Evolutionary conservation across 1,140 invertebrate species (phyloP).

Genomic region (Eupeodes corollae): DNA sequence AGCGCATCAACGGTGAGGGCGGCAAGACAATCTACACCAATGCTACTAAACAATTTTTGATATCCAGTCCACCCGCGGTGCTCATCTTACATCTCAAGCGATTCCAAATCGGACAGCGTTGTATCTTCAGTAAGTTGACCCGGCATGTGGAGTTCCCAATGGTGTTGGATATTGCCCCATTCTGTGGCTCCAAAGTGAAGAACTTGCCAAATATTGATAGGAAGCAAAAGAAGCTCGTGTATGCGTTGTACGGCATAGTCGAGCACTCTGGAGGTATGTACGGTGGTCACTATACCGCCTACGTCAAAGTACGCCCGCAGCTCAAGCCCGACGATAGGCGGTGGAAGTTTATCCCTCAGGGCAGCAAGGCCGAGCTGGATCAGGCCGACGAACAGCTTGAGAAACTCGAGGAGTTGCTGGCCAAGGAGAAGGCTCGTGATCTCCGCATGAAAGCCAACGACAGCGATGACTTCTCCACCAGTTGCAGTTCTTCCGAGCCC

Average conservation of each 20-base stretch:
- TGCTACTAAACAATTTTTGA: conserved; percentile 83
- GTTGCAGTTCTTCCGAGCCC: conserved; percentile 39
- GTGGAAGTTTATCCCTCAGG: conserved; percentile 55
- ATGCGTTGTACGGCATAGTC: conserved; percentile 88
- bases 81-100: conserved; percentile 92
- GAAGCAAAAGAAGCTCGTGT: conserved; percentile 61
- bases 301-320: conserved; percentile 60
- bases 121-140: conserved; percentile 62
- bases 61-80: conserved; percentile 81
- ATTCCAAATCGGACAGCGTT: conserved; percentile 56
- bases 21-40: conserved; percentile 75
- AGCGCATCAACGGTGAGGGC: conserved; percentile 47
- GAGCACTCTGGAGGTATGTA: conserved; percentile 84
- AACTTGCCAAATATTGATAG: conserved; percentile 48
- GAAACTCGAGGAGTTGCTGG: conserved; percentile 26
- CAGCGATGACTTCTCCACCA: conserved; percentile 42
- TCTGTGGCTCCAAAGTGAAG: conserved; percentile 69
- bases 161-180: conserved; percentile 78
- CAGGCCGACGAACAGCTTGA: conserved; percentile 30
- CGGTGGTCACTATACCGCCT: conserved; percentile 94
- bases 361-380: conserved; percentile 39
- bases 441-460: conserved; percentile 31
- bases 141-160: conserved; percentile 81
- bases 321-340: conserved; percentile 47
- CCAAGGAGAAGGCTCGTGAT: conserved; percentile 35